These are phyloP conservation scores for Furcifer pardalis DNA, from an alignment of 2,797 vertebrate species.

Conservation along the genomic window DNA sequence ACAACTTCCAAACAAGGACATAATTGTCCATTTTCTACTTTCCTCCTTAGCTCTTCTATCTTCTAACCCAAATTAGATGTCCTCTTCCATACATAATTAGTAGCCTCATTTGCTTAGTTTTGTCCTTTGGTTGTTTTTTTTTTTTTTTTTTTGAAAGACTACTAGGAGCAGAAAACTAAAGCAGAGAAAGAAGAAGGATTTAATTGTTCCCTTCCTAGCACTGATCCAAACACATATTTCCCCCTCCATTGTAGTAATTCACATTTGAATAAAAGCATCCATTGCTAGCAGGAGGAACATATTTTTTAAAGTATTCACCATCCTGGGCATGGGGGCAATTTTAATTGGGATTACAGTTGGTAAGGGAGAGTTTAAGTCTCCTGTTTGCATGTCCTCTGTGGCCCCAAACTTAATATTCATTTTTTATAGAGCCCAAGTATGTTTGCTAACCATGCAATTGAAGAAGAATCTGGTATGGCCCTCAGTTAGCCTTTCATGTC, in stretches of 20 bases:
- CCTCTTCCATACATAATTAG: background rate
- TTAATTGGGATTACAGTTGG: too few relatives aligned
- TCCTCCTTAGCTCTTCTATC: background rate
- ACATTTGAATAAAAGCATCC: background rate
- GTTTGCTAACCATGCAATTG: background rate
- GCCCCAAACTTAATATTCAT: background rate
- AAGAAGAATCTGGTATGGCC: background rate
- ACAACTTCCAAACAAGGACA: background rate
- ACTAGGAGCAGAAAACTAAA: background rate
- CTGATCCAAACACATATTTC: background rate
- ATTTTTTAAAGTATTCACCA: background rate
- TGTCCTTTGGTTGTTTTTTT: too few relatives aligned
- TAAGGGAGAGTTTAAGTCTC: background rate
- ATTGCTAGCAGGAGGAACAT: background rate
- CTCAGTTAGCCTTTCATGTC: background rate
- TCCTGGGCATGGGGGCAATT: background rate
- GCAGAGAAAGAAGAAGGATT: background rate
- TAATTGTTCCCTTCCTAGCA: background rate
- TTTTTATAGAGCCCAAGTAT: background rate
- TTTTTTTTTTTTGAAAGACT: background rate
- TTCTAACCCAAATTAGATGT: background rate
- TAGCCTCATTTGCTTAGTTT: background rate
- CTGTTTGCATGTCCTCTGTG: background rate
- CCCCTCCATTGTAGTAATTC: background rate
- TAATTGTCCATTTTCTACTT: background rate